Base-by-base conservation (phyloP, 2,888 invertebrate genomes). In the Melieria omissa region DNA sequence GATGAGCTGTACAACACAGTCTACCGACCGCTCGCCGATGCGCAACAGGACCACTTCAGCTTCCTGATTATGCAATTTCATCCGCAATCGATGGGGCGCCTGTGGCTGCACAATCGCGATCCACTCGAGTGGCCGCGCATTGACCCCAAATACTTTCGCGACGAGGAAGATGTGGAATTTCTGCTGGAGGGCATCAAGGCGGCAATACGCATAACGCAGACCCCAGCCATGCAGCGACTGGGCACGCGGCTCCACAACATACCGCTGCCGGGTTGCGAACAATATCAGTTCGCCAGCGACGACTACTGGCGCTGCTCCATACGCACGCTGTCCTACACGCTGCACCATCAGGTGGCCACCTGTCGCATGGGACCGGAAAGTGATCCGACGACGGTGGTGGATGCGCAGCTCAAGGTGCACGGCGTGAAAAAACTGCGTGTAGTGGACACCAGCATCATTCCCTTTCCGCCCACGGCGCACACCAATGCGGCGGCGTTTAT, bases 271-370 rank as follows among this genome's bases (percentile, higher is more conserved):
- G 88, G 88, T 1, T 92, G 92, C 81, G 86, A 87, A 44, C 75
- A 82, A 0, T 76, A 85, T 16, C 73, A 75, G 4, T 90, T 90
- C 72, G 90, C 89, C 75, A 88, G 90, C 0, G 92, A 93, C 73
- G 89, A 89, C 46, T 93, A 93, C 80, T 93, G 93, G 92, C 90
- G 90, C 76, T 93, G 93, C 82, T 90, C 91, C 3, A 85, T 91
- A 9, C 88, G 90, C 12, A 89, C 89, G 12, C 85, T 90, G 54
- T 90, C 92, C 0, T 89, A 89, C 16, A 91, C 91, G 0, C 85
- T 91, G 49, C 91, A 91, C 79, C 92, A 92, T 83, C 91, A 91
- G 78, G 88, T 90, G 74, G 91, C 91, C 5, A 92, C 93, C 0
- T 91, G 91, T 76, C 92, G 91, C 79, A 93, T 93, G 93, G 93